Evolutionary conservation across 2,888 invertebrate genomes (phyloP), one percentile per base, ranked within the genome.

Genomic region (Choristoneura rosaceana): DNA sequence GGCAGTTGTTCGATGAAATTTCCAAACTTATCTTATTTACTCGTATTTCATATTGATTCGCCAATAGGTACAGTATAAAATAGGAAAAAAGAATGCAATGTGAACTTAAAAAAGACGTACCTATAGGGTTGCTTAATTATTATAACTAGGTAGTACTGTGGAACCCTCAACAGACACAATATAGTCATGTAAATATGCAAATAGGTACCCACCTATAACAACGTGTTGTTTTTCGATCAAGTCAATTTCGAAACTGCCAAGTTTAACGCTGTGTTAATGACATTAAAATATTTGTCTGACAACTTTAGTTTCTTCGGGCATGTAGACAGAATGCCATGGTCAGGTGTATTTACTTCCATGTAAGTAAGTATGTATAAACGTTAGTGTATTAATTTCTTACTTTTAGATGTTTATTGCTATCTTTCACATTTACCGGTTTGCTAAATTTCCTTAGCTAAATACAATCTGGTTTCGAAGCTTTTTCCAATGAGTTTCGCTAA

Each of bases 261-360:
- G 84, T 92, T 91, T 92, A 91, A 89, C 90, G 87, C 87, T 88
- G 87, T 89, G 91, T 90, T 90, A 90, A 89, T 86, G 86, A 81
- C 85, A 84, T 84, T 85, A 88, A 90, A 86, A 84, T 86, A 87
- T 89, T 87, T 84, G 80, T 81, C 83, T 76, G 82, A 82, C 79
- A 76, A 82, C 76, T 82, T 79, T 80, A 77, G 77, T 70, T 71
- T 73, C 60, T 64, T 71, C 45, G 14, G 60, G 10, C 34, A 5
- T 41, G 58, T 33, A 12, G 50, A 50, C 38, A 61, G 62, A 63
- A 59, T 64, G 73, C 68, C 68, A 41, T 52, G 55, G 45, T 58
- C 33, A 47, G 45, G 63, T 67, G 47, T 71, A 73, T 73, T 73
- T 73, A 55, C 59, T 41, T 63, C 17, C 12, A 59, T 64, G 33